Conservation (phyloP, 2,888 invertebrate genomes). For the Drosophila infuscata region DNA sequence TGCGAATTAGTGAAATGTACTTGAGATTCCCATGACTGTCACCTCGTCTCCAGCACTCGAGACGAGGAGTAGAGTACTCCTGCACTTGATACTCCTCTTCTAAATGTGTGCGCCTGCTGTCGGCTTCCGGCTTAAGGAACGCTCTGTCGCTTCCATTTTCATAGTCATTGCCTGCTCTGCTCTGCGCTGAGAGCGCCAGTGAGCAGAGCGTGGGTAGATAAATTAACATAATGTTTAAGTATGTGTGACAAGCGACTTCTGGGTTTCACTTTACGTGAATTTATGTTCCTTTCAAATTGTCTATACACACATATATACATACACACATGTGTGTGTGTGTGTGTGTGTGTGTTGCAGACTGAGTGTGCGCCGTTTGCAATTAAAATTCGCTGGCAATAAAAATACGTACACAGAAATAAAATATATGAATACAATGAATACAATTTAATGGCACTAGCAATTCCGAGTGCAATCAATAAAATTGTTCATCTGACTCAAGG, state of each 20-base stretch:
- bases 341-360: not conserved
- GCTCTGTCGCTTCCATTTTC: conserved; percentile 79
- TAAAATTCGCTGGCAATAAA: conserved; percentile 75
- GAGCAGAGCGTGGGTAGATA: conserved; percentile 54
- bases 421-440: conserved; percentile 23
- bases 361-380: conserved; percentile 52
- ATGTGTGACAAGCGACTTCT: conserved; percentile 81
- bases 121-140: conserved; percentile 76
- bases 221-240: conserved; percentile 81
- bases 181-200: conserved; percentile 16
- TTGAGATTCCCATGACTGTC: conserved; percentile 72
- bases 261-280: conserved; percentile 75
- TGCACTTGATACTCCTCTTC: conserved; percentile 7
- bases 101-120: conserved; percentile 58
- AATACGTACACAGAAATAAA: conserved; percentile 34
- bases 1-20: conserved; percentile 75
- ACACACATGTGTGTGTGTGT: not conserved
- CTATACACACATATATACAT: conserved; percentile 30
- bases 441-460: conserved; percentile 47
- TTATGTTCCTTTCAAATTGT: conserved; percentile 76
- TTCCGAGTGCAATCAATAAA: conserved; percentile 52
- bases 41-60: conserved; percentile 8
- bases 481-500: not conserved
- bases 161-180: conserved; percentile 53
- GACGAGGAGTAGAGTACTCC: conserved; percentile 1